These are phyloP conservation scores for Geotrupes spiniger DNA, from an alignment of 2,888 invertebrate genomes.

Conservation along the genomic window DNA sequence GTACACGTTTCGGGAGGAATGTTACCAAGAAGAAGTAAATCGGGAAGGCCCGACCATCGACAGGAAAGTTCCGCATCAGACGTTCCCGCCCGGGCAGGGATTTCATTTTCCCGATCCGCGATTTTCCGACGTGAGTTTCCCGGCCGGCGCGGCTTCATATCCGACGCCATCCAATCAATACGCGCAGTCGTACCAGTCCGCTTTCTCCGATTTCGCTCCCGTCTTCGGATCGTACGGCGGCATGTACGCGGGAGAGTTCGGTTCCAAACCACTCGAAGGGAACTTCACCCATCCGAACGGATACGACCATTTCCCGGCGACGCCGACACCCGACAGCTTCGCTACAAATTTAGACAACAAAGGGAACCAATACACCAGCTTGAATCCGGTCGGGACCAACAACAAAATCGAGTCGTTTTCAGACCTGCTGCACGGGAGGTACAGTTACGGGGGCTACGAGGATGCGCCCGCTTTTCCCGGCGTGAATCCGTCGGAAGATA, in stretches of 20 bases:
- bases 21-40: slow-evolving; percentile 56
- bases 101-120: slow-evolving; percentile 48
- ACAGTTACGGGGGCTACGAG: slow-evolving; percentile 54
- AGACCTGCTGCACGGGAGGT: slow-evolving; percentile 59
- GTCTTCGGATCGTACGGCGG: slow-evolving; percentile 53
- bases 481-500: slow-evolving; percentile 35
- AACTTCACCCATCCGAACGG: slow-evolving; percentile 49
- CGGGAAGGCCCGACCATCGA: slow-evolving; percentile 32
- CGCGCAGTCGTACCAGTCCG: slow-evolving; percentile 40
- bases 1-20: slow-evolving; percentile 60
- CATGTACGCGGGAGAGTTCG: slow-evolving; percentile 39
- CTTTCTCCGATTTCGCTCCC: slow-evolving; percentile 48
- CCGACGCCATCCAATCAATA: slow-evolving; percentile 41
- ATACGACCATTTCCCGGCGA: slow-evolving; percentile 57
- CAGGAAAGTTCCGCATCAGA: slow-evolving; percentile 36
- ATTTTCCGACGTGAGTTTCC: slow-evolving; percentile 42
- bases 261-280: slow-evolving; percentile 53
- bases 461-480: slow-evolving; percentile 45
- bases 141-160: slow-evolving; percentile 34
- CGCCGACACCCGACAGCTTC: slow-evolving; percentile 45
- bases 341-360: slow-evolving; percentile 49
- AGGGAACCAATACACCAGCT: slow-evolving; percentile 64
- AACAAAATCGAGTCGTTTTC: slow-evolving; percentile 71
- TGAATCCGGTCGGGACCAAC: slow-evolving; percentile 64
- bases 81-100: slow-evolving; percentile 38